These are phyloP conservation scores for Thermophis baileyi DNA, from an alignment of 2,113 vertebrate species.

Conservation along the genomic window DNA sequence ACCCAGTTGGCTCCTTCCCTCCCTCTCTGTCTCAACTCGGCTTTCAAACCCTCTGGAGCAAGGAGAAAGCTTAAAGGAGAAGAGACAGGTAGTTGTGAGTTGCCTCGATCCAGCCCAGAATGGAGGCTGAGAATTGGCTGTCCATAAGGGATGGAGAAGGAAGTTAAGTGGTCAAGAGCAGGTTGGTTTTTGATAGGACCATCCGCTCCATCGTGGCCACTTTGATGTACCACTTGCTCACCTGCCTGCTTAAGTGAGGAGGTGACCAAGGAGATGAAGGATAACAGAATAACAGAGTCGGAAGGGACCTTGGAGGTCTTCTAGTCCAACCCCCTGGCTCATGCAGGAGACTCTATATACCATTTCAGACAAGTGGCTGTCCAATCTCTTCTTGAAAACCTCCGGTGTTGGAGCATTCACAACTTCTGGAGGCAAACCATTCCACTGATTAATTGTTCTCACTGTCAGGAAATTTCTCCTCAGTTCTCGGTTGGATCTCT, in stretches of 20 bases:
- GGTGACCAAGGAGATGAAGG: background rate
- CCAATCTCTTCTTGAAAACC: background rate
- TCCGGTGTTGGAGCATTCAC: background rate
- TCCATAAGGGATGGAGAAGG: background rate
- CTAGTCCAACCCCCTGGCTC: background rate
- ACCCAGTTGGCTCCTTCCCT: background rate
- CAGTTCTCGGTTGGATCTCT: background rate
- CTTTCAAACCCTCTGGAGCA: background rate
- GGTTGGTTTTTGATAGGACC: background rate
- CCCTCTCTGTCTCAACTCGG: background rate
- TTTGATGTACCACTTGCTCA: background rate
- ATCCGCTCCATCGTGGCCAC: background rate
- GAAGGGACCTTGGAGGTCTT: background rate
- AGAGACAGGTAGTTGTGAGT: background rate
- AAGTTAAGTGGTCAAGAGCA: background rate
- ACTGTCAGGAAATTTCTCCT: background rate
- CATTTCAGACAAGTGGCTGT: background rate
- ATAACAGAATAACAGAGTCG: background rate
- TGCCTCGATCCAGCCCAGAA: accelerated
- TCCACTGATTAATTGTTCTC: background rate
- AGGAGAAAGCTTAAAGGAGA: background rate
- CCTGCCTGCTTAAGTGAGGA: background rate
- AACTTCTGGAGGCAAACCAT: background rate
- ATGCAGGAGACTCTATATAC: background rate
- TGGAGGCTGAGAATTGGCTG: accelerated